Percentiles rank a stretch among this genome's conserved stretches.
These are phyloP conservation scores for Notolepis coatsorum DNA, from an alignment of 2,797 vertebrate species.

Conservation along the genomic window DNA sequence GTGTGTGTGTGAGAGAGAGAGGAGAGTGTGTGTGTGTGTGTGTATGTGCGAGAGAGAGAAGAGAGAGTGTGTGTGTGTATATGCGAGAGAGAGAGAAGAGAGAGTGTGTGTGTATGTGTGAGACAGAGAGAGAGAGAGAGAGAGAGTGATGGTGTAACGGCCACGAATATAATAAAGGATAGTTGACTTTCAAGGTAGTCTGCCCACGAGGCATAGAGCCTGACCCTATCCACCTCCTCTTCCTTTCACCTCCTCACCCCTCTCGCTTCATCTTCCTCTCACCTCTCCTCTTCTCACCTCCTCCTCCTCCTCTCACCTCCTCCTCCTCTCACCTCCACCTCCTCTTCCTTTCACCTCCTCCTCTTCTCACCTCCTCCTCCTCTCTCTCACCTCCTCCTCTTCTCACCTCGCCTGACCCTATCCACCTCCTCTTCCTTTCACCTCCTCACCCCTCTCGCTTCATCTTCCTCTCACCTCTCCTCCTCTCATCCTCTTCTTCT, in stretches of 20 bases:
- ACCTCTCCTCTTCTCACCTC: neutral
- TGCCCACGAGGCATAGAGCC: neutral
- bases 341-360: no score
- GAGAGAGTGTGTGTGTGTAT: neutral
- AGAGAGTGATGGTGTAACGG: neutral
- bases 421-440: neutral
- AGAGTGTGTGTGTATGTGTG: neutral
- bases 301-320: no score
- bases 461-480: neutral
- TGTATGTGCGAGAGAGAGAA: neutral
- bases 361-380: no score
- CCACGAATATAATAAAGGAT: neutral
- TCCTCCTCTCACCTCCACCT: no score
- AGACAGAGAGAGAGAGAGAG: neutral
- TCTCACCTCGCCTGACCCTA: neutral
- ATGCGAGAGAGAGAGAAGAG: no score
- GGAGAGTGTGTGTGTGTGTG: neutral
- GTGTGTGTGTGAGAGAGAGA: neutral
- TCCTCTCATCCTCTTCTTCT: no score
- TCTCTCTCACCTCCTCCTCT: no score
- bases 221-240: neutral
- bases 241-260: neutral
- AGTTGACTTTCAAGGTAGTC: no score
- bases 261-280: neutral
- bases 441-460: neutral